phyloP scores from a whole-genome alignment of 2,888 invertebrate species.

The Atherix ibis region DNA sequence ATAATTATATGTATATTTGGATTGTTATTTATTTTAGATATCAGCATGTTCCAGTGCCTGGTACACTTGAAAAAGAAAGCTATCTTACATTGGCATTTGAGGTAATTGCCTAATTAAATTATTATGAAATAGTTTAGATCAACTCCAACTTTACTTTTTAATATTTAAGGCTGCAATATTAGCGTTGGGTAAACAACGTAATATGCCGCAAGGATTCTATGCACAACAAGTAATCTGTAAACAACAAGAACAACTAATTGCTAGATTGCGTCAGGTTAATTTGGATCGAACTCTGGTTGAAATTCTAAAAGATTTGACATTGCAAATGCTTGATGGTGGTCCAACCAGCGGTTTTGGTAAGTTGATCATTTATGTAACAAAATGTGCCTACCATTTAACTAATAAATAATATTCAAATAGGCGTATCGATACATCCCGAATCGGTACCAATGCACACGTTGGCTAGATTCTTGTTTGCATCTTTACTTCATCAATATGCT shows the following conservation, averaged over 20 bases:
- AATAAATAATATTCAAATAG: constrained; percentile 19
- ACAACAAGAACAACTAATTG: constrained; percentile 63
- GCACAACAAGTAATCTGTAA: constrained; percentile 57
- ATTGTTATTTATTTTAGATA: too few relatives aligned
- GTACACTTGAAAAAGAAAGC: constrained; percentile 56
- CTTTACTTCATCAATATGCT: constrained; percentile 55
- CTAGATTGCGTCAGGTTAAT: constrained; percentile 59
- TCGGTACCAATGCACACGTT: constrained; percentile 75
- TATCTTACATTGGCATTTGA: constrained; percentile 62
- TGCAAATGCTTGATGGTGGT: constrained; percentile 57
- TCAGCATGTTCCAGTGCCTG: constrained; percentile 60
- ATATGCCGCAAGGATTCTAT: constrained; percentile 63
- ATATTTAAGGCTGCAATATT: constrained; percentile 46
- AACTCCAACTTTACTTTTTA: not conserved
- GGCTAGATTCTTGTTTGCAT: constrained; percentile 62
- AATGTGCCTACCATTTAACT: not conserved
- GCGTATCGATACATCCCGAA: constrained; percentile 55
- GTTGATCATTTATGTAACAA: constrained; percentile 15
- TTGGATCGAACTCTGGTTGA: constrained; percentile 53
- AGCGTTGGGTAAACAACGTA: constrained; percentile 62
- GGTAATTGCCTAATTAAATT: constrained; percentile 1
- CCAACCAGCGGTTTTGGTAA: constrained; percentile 53
- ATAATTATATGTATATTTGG: not conserved
- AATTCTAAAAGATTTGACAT: constrained; percentile 51
- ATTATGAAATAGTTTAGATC: not conserved